These are phyloP conservation scores for Caerostris extrusa DNA, from an alignment of 1,140 invertebrate genomes.

Conservation along the genomic window DNA sequence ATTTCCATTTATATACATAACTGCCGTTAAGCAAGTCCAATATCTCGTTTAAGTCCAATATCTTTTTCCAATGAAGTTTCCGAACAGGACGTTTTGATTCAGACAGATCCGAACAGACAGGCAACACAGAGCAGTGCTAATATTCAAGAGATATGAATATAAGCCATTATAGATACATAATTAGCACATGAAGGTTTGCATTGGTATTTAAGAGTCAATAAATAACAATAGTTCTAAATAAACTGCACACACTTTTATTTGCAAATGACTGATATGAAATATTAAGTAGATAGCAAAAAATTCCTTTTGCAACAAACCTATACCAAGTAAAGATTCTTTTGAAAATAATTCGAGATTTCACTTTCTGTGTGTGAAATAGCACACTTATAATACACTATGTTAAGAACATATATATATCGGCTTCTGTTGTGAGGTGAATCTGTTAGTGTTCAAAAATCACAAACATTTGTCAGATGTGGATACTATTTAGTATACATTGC, in stretches of 20 bases:
- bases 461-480: no score
- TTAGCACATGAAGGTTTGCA: background rate
- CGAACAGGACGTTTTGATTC: background rate
- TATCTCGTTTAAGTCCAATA: background rate
- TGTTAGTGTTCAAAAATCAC: background rate
- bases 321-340: background rate
- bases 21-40: background rate
- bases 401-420: no score
- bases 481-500: no score
- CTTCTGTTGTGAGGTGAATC: background rate
- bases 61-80: background rate
- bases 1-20: background rate
- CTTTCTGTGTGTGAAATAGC: background rate
- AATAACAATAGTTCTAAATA: background rate
- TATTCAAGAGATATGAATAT: background rate
- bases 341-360: background rate
- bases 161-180: background rate
- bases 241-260: background rate
- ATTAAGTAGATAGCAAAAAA: constrained; percentile 45
- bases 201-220: background rate
- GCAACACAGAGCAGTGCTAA: background rate
- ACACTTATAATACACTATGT: background rate
- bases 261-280: constrained; percentile 43
- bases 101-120: background rate
- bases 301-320: background rate